Conservation (phyloP, 2,797 vertebrate species). For the Taeniopygia guttata region DNA sequence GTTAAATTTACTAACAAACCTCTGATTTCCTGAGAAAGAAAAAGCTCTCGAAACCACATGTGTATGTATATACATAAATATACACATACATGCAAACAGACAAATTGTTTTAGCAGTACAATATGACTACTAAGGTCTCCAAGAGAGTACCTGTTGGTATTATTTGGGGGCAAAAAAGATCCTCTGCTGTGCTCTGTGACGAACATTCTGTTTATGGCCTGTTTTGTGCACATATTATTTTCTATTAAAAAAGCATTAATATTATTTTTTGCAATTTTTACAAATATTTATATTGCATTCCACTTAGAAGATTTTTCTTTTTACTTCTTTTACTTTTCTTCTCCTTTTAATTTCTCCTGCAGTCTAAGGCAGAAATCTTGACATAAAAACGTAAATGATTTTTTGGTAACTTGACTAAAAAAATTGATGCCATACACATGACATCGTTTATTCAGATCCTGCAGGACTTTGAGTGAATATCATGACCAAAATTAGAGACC, state of each 20-base stretch:
- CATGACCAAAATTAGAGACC: background rate
- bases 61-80: accelerated
- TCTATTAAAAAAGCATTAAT: background rate
- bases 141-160: accelerated
- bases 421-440: background rate
- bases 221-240: background rate
- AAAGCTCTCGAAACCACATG: background rate
- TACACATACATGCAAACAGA: background rate
- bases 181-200: accelerated
- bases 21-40: background rate
- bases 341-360: background rate
- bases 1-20: background rate
- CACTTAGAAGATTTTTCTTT: background rate
- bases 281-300: background rate
- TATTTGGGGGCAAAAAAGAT: accelerated
- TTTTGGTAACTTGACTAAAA: background rate
- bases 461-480: background rate
- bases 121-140: background rate
- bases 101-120: background rate
- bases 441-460: background rate
- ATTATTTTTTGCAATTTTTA: background rate
- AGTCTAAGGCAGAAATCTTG: background rate
- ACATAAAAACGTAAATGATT: background rate
- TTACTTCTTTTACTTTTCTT: background rate
- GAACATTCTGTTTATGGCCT: background rate